These are phyloP conservation scores for Lanius collurio DNA, from an alignment of 2,113 vertebrate genomes.

Conservation along the genomic window DNA sequence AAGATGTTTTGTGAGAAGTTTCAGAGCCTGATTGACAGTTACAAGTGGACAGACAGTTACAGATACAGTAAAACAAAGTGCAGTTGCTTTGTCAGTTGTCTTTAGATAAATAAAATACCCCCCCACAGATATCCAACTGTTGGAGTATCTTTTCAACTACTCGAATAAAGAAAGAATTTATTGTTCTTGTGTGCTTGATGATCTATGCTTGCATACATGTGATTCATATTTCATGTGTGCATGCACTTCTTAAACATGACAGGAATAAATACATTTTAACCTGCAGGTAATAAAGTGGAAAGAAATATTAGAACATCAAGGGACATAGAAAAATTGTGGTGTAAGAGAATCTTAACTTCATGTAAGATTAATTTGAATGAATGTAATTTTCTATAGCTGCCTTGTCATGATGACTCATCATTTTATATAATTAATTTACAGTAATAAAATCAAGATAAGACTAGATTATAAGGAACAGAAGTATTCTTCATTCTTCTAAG, in stretches of 20 bases:
- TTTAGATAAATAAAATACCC: not conserved
- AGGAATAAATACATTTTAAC: constrained; percentile 19
- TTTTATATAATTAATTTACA: constrained; percentile 50
- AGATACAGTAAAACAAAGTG: not conserved
- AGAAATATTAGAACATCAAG: not conserved
- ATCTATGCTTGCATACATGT: not conserved
- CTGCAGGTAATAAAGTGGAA: not conserved
- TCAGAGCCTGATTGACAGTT: not conserved
- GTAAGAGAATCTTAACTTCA: constrained; percentile 37
- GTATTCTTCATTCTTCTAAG: not conserved
- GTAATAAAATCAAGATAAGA: constrained; percentile 60
- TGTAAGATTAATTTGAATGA: constrained; percentile 48
- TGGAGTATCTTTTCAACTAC: not conserved
- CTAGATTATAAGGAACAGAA: not conserved
- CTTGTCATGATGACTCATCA: constrained; percentile 35
- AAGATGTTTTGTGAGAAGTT: not conserved
- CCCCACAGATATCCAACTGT: not conserved
- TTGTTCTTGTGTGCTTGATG: not conserved
- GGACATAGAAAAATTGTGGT: not conserved
- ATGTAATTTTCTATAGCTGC: constrained; percentile 22
- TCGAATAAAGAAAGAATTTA: not conserved
- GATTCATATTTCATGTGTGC: not conserved
- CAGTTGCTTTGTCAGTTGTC: not conserved
- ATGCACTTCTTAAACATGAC: not conserved
- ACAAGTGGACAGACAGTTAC: not conserved